Conservation (phyloP, 2,888 invertebrate genomes). For the Tetanocera ferruginea region DNA sequence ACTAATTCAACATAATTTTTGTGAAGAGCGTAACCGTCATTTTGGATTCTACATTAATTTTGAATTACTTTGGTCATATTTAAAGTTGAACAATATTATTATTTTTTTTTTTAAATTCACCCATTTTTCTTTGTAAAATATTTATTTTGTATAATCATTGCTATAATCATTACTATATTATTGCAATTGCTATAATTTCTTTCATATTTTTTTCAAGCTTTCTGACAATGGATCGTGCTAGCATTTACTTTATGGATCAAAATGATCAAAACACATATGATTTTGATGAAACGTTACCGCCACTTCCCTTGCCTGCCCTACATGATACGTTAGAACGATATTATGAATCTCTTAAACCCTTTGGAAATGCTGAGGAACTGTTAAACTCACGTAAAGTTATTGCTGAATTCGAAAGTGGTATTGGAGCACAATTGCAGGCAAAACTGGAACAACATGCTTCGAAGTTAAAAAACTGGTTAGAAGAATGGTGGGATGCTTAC, state of each 20-base stretch:
- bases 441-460: constrained; percentile 69
- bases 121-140: too few relatives aligned
- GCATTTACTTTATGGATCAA: constrained; percentile 59
- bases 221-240: constrained; percentile 63
- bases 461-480: constrained; percentile 72
- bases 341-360: constrained; percentile 71
- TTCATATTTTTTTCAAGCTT: too few relatives aligned
- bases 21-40: too few relatives aligned
- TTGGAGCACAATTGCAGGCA: constrained; percentile 71
- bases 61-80: too few relatives aligned
- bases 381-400: constrained; percentile 68
- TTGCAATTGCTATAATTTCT: too few relatives aligned
- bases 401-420: constrained; percentile 70
- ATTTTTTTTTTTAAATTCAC: too few relatives aligned
- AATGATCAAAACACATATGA: constrained; percentile 70
- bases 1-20: too few relatives aligned
- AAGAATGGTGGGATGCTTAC: constrained; percentile 74
- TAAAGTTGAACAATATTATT: too few relatives aligned
- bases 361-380: constrained; percentile 70
- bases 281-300: constrained; percentile 71
- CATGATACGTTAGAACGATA: constrained; percentile 72
- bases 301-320: constrained; percentile 72
- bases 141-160: too few relatives aligned
- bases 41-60: too few relatives aligned
- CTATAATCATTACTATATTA: too few relatives aligned